Percentiles rank a stretch among this genome's conserved stretches.
Conservation (phyloP, 1,140 invertebrate species). For the Pogonomyrmex barbatus region DNA sequence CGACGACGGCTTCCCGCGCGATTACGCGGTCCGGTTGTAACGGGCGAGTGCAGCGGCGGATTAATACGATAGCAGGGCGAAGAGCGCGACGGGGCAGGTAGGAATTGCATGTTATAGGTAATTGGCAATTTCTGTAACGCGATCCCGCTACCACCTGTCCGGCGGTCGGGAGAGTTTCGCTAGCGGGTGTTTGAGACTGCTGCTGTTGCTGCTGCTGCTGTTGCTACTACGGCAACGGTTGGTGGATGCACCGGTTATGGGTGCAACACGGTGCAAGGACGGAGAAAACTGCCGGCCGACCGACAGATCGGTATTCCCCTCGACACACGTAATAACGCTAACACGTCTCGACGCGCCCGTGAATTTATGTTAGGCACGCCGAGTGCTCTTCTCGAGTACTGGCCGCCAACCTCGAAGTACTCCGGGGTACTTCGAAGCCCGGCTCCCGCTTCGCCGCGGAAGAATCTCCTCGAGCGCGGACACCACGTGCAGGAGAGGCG, state of each 20-base stretch:
- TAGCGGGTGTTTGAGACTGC: constrained; percentile 56
- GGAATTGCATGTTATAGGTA: constrained; percentile 83
- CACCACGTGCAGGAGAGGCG: constrained; percentile 26
- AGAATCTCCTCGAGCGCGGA: constrained; percentile 38
- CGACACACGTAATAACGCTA: constrained; percentile 78
- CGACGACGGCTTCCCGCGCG: constrained; percentile 43
- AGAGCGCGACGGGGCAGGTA: constrained; percentile 64
- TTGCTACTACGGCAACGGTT: background rate
- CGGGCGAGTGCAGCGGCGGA: constrained; percentile 55
- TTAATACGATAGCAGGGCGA: constrained; percentile 80
- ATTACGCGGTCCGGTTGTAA: constrained; percentile 37
- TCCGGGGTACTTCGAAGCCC: constrained; percentile 38
- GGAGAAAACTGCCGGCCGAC: constrained; percentile 39
- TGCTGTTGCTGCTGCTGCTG: constrained; percentile 5
- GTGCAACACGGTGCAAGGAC: constrained; percentile 39
- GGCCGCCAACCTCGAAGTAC: constrained; percentile 57
- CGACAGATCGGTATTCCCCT: constrained; percentile 71
- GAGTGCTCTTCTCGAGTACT: constrained; percentile 40
- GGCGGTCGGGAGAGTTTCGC: constrained; percentile 65
- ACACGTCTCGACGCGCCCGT: constrained; percentile 70
- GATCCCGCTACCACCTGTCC: constrained; percentile 79
- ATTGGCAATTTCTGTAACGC: constrained; percentile 84
- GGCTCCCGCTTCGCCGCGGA: constrained; percentile 29
- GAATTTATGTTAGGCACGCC: constrained; percentile 74
- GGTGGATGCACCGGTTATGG: constrained; percentile 35